phyloP scores from a whole-genome alignment of 1,140 invertebrate genomes.

The Aphelenchoides besseyi region DNA sequence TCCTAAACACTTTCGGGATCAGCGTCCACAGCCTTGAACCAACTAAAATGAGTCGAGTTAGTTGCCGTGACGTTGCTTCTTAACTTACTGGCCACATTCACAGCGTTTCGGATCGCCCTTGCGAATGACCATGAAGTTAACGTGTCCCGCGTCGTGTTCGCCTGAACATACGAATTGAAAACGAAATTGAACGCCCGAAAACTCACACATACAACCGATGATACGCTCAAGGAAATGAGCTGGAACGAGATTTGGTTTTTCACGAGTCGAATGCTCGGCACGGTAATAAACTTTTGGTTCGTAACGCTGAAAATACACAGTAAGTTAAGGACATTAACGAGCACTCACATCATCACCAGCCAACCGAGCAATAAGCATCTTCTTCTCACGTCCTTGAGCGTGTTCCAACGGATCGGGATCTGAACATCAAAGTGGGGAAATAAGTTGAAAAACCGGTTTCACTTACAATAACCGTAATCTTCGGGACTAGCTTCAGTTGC shows the following conservation, averaged over 20 bases:
- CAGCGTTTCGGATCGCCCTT: slow-evolving; percentile 82
- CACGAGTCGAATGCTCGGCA: slow-evolving; percentile 75
- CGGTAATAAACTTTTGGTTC: slow-evolving; percentile 62
- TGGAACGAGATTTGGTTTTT: slow-evolving; percentile 80
- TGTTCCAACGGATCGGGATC: slow-evolving; percentile 79
- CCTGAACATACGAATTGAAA: slow-evolving; percentile 57
- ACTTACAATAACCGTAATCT: slow-evolving; percentile 59
- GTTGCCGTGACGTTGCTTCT: slow-evolving; percentile 43
- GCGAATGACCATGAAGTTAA: slow-evolving; percentile 91
- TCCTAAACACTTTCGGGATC: slow-evolving; percentile 67
- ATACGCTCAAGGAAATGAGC: slow-evolving; percentile 82
- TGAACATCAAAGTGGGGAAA: slow-evolving; percentile 20
- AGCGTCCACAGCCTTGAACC: slow-evolving; percentile 82
- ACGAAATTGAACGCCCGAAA: background rate
- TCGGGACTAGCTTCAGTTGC: slow-evolving; percentile 60
- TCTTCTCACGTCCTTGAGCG: slow-evolving; percentile 84
- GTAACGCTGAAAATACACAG: slow-evolving; percentile 48
- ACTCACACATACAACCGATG: slow-evolving; percentile 84
- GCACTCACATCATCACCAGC: background rate
- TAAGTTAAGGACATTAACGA: slow-evolving; percentile 20
- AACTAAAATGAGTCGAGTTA: slow-evolving; percentile 79
- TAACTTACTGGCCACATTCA: slow-evolving; percentile 46
- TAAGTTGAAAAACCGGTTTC: slow-evolving; percentile 12
- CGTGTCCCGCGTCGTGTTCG: slow-evolving; percentile 80
- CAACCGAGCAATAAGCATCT: slow-evolving; percentile 76